Evolutionary conservation across 2,888 invertebrate species (phyloP).

Genomic region (Idaea straminata): DNA sequence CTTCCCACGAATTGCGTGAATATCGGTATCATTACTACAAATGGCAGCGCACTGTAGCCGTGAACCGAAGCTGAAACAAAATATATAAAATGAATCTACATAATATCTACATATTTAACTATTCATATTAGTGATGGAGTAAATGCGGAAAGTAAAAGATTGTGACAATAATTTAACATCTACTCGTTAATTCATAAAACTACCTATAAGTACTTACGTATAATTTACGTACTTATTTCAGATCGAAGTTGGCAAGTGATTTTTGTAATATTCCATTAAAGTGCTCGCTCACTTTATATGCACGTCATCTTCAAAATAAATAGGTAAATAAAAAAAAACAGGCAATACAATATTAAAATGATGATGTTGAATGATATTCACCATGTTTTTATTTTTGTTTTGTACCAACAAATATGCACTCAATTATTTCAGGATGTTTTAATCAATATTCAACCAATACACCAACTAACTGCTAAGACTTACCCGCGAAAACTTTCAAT

Average conservation of each 20-base stretch:
- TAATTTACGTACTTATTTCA: not conserved
- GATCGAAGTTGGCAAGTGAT: slow-evolving; percentile 23
- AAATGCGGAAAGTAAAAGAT: too few relatives aligned
- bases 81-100: slow-evolving; percentile 8
- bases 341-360: not conserved
- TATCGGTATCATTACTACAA: slow-evolving; percentile 43
- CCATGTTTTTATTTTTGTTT: not conserved
- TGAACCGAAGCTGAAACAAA: slow-evolving; percentile 45
- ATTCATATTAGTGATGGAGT: too few relatives aligned
- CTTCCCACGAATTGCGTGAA: slow-evolving; percentile 39
- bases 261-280: slow-evolving; percentile 33
- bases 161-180: too few relatives aligned
- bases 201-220: not conserved
- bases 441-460: too few relatives aligned
- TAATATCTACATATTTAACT: not conserved
- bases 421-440: too few relatives aligned
- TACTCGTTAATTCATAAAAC: not conserved
- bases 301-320: slow-evolving; percentile 14
- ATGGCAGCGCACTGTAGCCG: slow-evolving; percentile 43
- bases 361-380: not conserved
- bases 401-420: too few relatives aligned
- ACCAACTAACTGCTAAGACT: too few relatives aligned
- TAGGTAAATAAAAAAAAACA: not conserved
- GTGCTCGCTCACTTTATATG: slow-evolving; percentile 33
- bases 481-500: too few relatives aligned